Evolutionary conservation across 1,140 invertebrate species (phyloP).

Genomic region (Brachionus rotundiformis): DNA sequence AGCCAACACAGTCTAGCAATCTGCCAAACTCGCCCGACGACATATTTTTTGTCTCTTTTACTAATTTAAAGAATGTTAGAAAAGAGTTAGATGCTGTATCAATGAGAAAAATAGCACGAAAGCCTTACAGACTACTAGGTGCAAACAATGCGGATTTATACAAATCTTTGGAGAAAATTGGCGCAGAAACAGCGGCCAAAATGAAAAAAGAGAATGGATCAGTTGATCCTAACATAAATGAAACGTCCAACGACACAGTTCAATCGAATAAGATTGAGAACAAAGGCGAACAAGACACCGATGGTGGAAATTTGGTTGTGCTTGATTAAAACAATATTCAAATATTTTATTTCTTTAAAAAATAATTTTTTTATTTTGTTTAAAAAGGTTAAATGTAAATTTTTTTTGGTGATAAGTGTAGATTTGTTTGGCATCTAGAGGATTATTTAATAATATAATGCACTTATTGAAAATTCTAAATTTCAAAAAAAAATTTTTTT

Average conservation of each 20-base stretch:
- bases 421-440: slow-evolving; percentile 25
- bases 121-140: background rate
- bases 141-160: background rate
- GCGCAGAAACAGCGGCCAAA: background rate
- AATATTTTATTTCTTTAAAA: background rate
- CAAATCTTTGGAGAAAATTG: background rate
- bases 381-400: slow-evolving; percentile 20
- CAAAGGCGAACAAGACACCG: background rate
- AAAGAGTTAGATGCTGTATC: background rate
- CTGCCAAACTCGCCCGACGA: slow-evolving; percentile 21
- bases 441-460: slow-evolving; percentile 13
- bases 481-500: slow-evolving; percentile 7
- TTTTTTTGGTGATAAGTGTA: slow-evolving; percentile 6
- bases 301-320: background rate
- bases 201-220: background rate
- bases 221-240: background rate
- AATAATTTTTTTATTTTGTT: slow-evolving; percentile 13
- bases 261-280: slow-evolving; percentile 45
- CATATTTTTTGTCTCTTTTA: background rate
- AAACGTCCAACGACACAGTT: slow-evolving; percentile 15
- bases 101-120: slow-evolving; percentile 24
- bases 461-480: background rate
- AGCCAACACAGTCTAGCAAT: slow-evolving; percentile 37
- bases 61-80: background rate
- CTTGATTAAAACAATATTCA: background rate